phyloP scores from a whole-genome alignment of 2,113 vertebrate species.

The Osmerus eperlanus region DNA sequence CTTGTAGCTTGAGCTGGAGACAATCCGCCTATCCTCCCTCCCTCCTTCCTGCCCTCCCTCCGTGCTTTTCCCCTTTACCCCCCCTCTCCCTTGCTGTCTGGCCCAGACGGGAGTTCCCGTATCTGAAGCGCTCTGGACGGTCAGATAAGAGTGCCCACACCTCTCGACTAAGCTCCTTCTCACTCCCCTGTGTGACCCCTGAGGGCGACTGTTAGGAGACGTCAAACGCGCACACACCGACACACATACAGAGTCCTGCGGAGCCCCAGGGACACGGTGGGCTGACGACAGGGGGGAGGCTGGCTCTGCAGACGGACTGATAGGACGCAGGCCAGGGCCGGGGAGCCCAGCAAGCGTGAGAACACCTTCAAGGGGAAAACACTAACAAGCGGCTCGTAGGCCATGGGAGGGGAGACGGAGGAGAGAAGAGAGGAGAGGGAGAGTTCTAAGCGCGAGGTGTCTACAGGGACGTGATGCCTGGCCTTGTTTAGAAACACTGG shows the following conservation, averaged over 20 bases:
- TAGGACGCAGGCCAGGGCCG: constrained; percentile 43
- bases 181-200: constrained; percentile 7
- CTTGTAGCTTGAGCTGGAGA: constrained; percentile 5
- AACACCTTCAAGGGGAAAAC: constrained; percentile 37
- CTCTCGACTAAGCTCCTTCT: constrained; percentile 11
- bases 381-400: constrained; percentile 20
- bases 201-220: background rate
- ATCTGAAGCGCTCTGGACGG: constrained; percentile 50
- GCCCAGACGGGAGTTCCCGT: constrained; percentile 28
- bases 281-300: constrained; percentile 35
- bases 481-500: constrained; percentile 2
- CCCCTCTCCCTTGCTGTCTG: constrained; percentile 6
- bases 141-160: constrained; percentile 50
- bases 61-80: background rate
- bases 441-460: constrained; percentile 13
- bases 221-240: constrained; percentile 18
- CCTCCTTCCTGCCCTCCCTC: background rate
- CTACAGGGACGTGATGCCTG: constrained; percentile 12
- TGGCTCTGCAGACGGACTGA: constrained; percentile 45
- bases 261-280: constrained; percentile 32
- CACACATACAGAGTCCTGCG: constrained; percentile 12
- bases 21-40: constrained; percentile 24
- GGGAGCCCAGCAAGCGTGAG: constrained; percentile 48
- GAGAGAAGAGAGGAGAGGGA: background rate
- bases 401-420: constrained; percentile 9